Evolutionary conservation across 2,888 invertebrate genomes (phyloP).

Genomic region (Camptogramma bilineatum): DNA sequence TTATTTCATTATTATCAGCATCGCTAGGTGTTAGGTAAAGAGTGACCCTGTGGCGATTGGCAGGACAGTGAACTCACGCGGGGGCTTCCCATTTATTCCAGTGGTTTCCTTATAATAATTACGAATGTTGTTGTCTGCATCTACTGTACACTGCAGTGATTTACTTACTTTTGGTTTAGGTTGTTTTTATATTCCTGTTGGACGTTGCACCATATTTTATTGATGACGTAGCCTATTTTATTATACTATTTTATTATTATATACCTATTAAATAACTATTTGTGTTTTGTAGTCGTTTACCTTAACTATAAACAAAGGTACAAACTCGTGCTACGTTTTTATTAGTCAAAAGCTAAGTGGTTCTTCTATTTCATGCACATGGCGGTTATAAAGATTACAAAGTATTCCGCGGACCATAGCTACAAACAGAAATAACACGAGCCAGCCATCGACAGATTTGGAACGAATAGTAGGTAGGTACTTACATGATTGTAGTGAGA

Average conservation of each 20-base stretch:
- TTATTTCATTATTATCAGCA: constrained; percentile 39
- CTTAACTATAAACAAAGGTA: no score
- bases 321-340: not conserved
- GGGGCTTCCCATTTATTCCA: constrained; percentile 12
- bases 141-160: not conserved
- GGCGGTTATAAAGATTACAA: constrained; percentile 12
- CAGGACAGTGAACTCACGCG: constrained; percentile 10
- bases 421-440: constrained; percentile 34
- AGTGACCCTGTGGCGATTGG: not conserved
- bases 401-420: constrained; percentile 11
- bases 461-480: constrained; percentile 26
- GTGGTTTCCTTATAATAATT: not conserved
- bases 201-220: not conserved
- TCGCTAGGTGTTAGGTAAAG: not conserved
- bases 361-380: not conserved
- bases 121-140: not conserved
- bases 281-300: no score
- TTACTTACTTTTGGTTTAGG: not conserved
- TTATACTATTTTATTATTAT: no score
- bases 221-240: no score
- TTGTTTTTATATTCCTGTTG: not conserved
- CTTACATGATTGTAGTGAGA: constrained; percentile 19
- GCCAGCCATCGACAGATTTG: constrained; percentile 30
- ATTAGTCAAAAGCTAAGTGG: not conserved
- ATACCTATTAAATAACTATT: no score